Evolutionary conservation across 1,140 invertebrate genomes (phyloP), one percentile per base, ranked within the genome.

Genomic region (Pseudobourletiella spinata): DNA sequence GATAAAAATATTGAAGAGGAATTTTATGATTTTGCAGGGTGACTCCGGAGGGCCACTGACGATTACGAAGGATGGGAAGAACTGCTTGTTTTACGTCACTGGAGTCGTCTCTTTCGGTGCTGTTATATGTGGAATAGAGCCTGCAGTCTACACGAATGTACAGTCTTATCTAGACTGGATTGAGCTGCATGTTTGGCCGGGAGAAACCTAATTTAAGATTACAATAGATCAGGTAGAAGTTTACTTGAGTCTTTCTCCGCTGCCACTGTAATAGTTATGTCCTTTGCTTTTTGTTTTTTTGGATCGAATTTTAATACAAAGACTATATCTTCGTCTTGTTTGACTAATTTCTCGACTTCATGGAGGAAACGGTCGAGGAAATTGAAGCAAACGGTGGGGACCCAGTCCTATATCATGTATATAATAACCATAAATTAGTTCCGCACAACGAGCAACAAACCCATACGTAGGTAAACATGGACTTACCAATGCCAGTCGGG

Each of bases 141-240:
- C 62, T 25, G 63, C 60, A 8, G 58, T 68, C 32, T 68, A 68
- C 26, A 67, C 62, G 43, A 68, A 68, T 59, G 55, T 65, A 2
- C 57, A 55, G 24, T 61, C 63, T 4, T 68, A 32, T 24, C 20
- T 68, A 16, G 63, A 62, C 20, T 68, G 67, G 67, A 65, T 68
- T 50, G 67, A 68, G 52, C 16, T 43, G 6, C 50, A 24, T 11
- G 63, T 68, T 4, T 68, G 63, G 67, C 28, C 35, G 35, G 35
- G 11, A 39, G n/a, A 39, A 39, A 39, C 11, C 11, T n/a, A 39
- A 11, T 39, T 39, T 39, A 39, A n/a, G 11, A 50, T 50, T 42
- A 63, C 43, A 63, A 18, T 29, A 51, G 30, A 46, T 54, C 62
- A 6, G 24, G 25, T 32, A 66, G 30, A 24, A 58, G 39, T 35